These are phyloP conservation scores for Anagrus nilaparvatae DNA, from an alignment of 1,140 invertebrate genomes.

Conservation along the genomic window DNA sequence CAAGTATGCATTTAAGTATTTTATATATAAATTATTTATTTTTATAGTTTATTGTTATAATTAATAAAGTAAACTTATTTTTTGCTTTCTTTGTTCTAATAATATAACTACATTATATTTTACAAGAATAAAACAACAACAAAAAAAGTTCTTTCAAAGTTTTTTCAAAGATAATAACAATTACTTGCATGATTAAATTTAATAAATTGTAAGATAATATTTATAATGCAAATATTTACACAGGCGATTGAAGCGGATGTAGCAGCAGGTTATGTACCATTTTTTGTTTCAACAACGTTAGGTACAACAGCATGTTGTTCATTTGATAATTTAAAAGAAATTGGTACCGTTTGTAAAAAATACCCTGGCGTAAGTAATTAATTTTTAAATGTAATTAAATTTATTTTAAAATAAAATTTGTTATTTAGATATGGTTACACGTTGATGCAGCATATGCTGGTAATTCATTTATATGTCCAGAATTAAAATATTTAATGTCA, in stretches of 20 bases:
- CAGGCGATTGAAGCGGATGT: constrained; percentile 88
- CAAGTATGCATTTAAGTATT: constrained; percentile 41
- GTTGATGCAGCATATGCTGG: constrained; percentile 92
- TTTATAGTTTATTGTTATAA: neutral
- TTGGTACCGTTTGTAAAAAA: constrained; percentile 74
- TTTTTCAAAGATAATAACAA: neutral
- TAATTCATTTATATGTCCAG: constrained; percentile 88
- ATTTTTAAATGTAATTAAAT: too few relatives aligned
- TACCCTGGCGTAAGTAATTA: constrained; percentile 61
- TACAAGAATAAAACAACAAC: neutral
- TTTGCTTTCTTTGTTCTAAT: constrained; percentile 1
- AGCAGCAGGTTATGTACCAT: constrained; percentile 82
- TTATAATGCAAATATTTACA: constrained; percentile 6
- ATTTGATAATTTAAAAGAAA: constrained; percentile 86
- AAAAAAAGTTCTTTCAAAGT: neutral
- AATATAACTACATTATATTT: neutral
- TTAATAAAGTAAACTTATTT: neutral
- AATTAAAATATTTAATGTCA: constrained; percentile 68
- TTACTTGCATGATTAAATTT: constrained; percentile 1
- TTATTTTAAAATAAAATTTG: constrained; percentile 1
- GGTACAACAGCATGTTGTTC: constrained; percentile 92
- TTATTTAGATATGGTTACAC: constrained; percentile 59
- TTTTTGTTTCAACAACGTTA: constrained; percentile 85
- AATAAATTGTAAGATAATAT: neutral
- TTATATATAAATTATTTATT: neutral